phyloP scores from a whole-genome alignment of 2,888 invertebrate genomes.

The Trileptium ribeirensis region DNA sequence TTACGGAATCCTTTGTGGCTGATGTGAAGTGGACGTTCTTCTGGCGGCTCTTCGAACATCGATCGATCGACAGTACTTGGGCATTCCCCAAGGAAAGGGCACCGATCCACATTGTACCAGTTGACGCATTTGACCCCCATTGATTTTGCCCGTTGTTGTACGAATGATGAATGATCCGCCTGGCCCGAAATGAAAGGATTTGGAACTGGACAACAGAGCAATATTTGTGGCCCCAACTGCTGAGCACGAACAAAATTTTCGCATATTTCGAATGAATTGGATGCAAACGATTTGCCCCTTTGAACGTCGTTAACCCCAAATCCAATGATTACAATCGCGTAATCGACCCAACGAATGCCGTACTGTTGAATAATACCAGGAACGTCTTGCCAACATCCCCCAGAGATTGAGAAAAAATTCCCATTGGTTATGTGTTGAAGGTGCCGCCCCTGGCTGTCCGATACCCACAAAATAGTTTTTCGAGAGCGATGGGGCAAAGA shows the following conservation, averaged over 20 bases:
- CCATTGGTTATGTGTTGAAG: background rate
- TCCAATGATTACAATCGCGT: background rate
- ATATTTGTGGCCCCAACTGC: background rate
- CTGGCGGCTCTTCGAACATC: background rate
- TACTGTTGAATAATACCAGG: background rate
- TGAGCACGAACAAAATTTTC: background rate
- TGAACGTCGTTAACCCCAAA: background rate
- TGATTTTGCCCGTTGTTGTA: background rate
- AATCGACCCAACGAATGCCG: background rate
- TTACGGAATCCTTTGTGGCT: background rate
- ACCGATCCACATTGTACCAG: background rate
- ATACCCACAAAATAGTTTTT: background rate
- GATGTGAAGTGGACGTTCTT: too few relatives aligned
- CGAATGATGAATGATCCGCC: background rate
- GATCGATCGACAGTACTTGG: background rate
- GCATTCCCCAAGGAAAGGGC: background rate
- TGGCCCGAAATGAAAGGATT: background rate
- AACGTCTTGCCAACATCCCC: background rate
- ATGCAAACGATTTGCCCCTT: background rate
- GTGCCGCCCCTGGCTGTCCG: background rate
- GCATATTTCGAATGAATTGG: background rate
- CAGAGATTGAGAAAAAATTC: background rate
- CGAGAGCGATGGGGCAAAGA: background rate
- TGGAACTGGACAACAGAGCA: background rate
- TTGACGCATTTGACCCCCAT: background rate